These are phyloP conservation scores for Imbricaverruca yamaguchii DNA, from an alignment of 2,888 invertebrate species.

Conservation along the genomic window DNA sequence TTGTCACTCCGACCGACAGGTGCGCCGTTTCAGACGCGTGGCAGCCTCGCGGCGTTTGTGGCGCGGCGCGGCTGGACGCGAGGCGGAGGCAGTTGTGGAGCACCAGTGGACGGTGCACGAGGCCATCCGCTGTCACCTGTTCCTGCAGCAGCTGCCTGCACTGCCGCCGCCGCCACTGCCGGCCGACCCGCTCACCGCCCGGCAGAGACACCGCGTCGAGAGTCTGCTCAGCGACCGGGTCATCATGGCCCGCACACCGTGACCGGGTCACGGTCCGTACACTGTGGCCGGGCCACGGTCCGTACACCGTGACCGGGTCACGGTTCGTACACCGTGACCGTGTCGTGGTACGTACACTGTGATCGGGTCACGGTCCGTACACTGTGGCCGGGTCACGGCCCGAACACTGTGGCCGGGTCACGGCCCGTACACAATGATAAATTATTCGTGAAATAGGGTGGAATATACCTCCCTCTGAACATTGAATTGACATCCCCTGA, in stretches of 20 bases:
- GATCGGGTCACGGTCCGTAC: no score
- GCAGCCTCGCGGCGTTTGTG: not conserved
- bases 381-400: no score
- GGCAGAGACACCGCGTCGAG: not conserved
- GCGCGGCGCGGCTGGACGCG: not conserved
- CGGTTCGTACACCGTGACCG: no score
- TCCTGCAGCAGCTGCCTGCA: not conserved
- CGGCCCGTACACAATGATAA: no score
- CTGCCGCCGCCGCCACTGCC: not conserved
- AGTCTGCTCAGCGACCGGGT: not conserved
- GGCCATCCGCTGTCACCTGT: not conserved
- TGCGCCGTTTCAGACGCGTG: not conserved
- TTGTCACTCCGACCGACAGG: no score
- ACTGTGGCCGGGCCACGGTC: no score
- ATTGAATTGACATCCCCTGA: no score
- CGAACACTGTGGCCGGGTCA: no score
- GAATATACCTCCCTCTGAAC: no score
- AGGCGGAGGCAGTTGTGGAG: not conserved
- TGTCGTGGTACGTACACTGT: no score
- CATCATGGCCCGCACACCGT: not conserved
- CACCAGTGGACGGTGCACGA: not conserved
- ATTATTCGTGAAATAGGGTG: no score
- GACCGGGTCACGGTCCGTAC: not conserved
- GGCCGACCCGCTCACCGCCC: not conserved
- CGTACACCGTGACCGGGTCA: no score